Evolutionary conservation across 2,888 invertebrate species (phyloP).

Genomic region (Folsomia candida): DNA sequence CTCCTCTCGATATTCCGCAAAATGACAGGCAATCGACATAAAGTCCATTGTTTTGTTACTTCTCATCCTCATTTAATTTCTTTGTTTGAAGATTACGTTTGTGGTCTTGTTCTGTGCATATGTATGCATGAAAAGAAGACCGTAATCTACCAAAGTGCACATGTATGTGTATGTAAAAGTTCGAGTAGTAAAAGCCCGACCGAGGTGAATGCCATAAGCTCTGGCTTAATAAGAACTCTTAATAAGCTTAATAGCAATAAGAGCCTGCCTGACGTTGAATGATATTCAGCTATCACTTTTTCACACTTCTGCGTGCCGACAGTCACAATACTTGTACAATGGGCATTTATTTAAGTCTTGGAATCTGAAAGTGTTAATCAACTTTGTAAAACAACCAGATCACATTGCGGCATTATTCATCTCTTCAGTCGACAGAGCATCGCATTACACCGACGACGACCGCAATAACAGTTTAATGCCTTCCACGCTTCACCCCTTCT

Average conservation of each 20-base stretch:
- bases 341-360: not conserved
- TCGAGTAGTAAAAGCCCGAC: not conserved
- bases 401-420: not conserved
- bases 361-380: constrained; percentile 3
- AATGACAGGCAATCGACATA: constrained; percentile 9
- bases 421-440: not conserved
- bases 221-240: not conserved
- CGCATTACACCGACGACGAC: too few species aligned
- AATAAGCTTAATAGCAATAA: not conserved
- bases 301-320: not conserved
- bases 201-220: not conserved
- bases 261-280: not conserved
- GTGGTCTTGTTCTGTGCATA: not conserved
- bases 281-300: not conserved
- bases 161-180: not conserved
- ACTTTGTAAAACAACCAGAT: constrained; percentile 7
- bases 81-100: constrained; percentile 15
- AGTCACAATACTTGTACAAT: not conserved
- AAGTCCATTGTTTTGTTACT: constrained; percentile 12
- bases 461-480: too few species aligned
- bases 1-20: not conserved
- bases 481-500: not conserved
- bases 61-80: constrained; percentile 17
- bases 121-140: not conserved
- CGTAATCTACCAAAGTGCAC: not conserved